Evolutionary conservation across 2,113 vertebrate species (phyloP).

Genomic region (Megaceryle torquata): DNA sequence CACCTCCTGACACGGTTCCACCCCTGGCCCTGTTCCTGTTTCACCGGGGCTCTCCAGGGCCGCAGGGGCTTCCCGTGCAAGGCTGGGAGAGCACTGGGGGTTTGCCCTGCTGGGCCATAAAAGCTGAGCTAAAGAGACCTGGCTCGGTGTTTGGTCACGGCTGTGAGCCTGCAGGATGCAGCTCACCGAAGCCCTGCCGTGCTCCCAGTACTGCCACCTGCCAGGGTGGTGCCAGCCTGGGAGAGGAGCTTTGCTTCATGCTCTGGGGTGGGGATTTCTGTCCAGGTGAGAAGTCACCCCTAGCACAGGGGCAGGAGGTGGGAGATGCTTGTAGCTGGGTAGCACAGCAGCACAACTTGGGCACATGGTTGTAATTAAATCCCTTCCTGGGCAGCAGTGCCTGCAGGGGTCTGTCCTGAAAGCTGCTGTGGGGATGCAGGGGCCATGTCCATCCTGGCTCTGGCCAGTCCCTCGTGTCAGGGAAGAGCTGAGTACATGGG

Average conservation of each 20-base stretch:
- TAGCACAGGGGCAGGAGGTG: background rate
- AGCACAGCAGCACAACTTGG: background rate
- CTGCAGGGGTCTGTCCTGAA: background rate
- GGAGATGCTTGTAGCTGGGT: background rate
- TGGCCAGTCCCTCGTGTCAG: background rate
- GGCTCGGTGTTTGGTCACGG: rapidly evolving
- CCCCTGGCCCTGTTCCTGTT: background rate
- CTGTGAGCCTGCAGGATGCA: rapidly evolving
- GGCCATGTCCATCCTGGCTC: background rate
- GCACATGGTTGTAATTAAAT: conserved; percentile 25
- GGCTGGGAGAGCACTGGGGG: background rate
- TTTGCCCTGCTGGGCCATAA: background rate
- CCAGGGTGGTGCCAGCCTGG: background rate
- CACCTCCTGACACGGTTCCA: too few species aligned
- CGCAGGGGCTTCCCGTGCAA: rapidly evolving
- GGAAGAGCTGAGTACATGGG: rapidly evolving
- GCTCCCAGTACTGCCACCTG: background rate
- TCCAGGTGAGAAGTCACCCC: background rate
- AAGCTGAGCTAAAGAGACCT: background rate
- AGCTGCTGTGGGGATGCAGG: background rate
- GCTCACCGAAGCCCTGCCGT: rapidly evolving
- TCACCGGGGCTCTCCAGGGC: background rate
- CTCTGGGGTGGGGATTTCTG: background rate
- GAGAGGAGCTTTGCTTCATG: background rate
- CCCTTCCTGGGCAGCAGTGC: background rate